Evolutionary conservation across 2,113 vertebrate genomes (phyloP), one percentile per base, ranked within the genome.

Genomic region (Sinocyclocheilus rhinocerous): DNA sequence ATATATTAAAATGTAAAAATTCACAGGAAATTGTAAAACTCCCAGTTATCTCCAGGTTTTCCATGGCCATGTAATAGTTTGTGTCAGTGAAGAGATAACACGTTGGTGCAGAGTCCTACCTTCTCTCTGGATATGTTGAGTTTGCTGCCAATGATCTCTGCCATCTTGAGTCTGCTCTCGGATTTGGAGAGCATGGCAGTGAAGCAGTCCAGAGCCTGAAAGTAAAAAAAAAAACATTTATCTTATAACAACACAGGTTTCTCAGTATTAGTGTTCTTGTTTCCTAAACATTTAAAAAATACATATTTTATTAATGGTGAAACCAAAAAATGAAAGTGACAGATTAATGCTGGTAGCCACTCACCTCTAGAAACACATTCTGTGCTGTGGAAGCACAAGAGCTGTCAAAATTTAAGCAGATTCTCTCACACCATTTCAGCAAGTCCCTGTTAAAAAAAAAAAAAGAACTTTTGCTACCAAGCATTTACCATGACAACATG

Each of bases 121-220:
- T 99, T 97, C 87, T 99, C 97, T 92, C 95, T 99, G 18, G 97
- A 97, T 93, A 99, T 97, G 90, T 99, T 99, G 76, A 99, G 92
- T 88, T 96, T 97, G 94, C 95, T 96, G 90, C 98, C 98, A 88
- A 99, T 99, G 85, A 96, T 87, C 94, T 97, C 96, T 8, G 97
- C 97, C 94, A 98, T 96, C 90, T 94, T 96, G 73, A 96, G 92
- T 75, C 95, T 95, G 89, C 88, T 96, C 18, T 91, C 93, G 1
- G 93, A 93, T 80, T 89, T 93, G 82, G 97, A 97, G 59, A 98
- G 89, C 97, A 99, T 98, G 87, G 96, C 96, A 84, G 97, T 97
- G 93, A 99, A 99, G 93, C 98, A 99, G 92, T 99, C 98, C 20
- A 99, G 90, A 73, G 98, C 98, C 98, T 99, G 18, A 48, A 42